A percentile compares a stretch with the other conserved stretches of the same genome.
Evolutionary conservation across 2,888 invertebrate species (phyloP).

Genomic region (Sinohyriopsis cumingii): DNA sequence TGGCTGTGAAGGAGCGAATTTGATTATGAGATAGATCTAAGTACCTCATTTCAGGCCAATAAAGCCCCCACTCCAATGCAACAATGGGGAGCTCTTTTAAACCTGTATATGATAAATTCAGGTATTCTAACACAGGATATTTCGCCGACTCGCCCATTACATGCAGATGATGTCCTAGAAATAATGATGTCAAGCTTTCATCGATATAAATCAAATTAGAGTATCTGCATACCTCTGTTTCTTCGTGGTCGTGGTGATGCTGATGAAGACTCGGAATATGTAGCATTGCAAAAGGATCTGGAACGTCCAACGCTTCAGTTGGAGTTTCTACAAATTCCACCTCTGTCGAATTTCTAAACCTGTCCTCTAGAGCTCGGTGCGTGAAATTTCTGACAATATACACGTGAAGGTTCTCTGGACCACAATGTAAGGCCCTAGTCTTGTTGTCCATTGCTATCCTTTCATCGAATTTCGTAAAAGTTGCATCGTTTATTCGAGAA

Average conservation of each 20-base stretch:
- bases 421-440: constrained; percentile 29
- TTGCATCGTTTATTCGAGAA: constrained; percentile 5
- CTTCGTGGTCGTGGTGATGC: constrained; percentile 17
- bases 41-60: constrained; percentile 37
- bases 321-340: background rate
- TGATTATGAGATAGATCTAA: constrained; percentile 38
- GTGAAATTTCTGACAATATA: constrained; percentile 23
- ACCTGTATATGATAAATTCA: constrained; percentile 30
- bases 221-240: constrained; percentile 14
- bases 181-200: constrained; percentile 19
- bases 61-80: constrained; percentile 32
- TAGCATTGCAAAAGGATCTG: constrained; percentile 18
- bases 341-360: too few relatives aligned
- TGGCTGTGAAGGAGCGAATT: constrained; percentile 26
- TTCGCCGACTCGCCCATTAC: constrained; percentile 20
- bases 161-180: constrained; percentile 17
- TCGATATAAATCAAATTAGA: constrained; percentile 21
- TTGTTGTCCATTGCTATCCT: constrained; percentile 14
- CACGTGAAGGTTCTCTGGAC: constrained; percentile 17
- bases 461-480: constrained; percentile 5
- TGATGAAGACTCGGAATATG: background rate
- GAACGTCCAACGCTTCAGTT: constrained; percentile 12
- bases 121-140: constrained; percentile 27
- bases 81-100: constrained; percentile 16
- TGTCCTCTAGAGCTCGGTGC: too few relatives aligned